Conservation (phyloP, 2,797 vertebrate genomes). For the Mormyrops attenuatus region DNA sequence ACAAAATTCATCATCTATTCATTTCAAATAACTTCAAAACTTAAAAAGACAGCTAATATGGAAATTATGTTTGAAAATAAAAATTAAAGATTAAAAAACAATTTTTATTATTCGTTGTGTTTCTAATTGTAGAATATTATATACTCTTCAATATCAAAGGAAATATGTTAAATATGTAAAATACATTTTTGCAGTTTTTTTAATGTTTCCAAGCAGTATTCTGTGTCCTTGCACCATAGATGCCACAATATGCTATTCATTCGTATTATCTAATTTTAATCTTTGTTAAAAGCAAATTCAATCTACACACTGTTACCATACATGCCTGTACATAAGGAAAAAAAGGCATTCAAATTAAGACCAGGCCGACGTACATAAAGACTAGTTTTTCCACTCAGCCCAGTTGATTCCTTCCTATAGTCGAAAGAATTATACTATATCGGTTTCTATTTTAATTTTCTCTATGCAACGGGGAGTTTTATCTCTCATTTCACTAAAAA, state of each 20-base stretch:
- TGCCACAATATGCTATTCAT: neutral
- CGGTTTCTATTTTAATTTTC: constrained; percentile 67
- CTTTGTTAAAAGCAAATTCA: neutral
- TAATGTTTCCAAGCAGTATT: neutral
- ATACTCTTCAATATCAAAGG: neutral
- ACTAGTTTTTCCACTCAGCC: constrained; percentile 28
- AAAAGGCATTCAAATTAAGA: neutral
- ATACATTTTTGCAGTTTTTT: neutral
- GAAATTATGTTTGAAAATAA: neutral
- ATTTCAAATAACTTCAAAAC: neutral
- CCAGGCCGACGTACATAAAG: constrained; percentile 4
- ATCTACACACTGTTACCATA: neutral
- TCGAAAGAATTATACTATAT: constrained; percentile 57
- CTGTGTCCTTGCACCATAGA: neutral
- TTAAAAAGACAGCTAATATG: neutral
- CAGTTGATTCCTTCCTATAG: constrained; percentile 46
- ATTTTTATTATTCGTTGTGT: neutral
- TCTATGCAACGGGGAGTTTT: constrained; percentile 59
- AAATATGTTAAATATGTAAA: neutral
- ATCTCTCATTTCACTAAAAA: constrained; percentile 65
- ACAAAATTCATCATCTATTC: neutral
- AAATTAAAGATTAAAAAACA: neutral
- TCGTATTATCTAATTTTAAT: neutral
- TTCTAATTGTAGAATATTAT: neutral
- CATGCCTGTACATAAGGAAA: neutral